Evolutionary conservation across 2,797 vertebrate species (phyloP).

Genomic region (Erithacus rubecula): DNA sequence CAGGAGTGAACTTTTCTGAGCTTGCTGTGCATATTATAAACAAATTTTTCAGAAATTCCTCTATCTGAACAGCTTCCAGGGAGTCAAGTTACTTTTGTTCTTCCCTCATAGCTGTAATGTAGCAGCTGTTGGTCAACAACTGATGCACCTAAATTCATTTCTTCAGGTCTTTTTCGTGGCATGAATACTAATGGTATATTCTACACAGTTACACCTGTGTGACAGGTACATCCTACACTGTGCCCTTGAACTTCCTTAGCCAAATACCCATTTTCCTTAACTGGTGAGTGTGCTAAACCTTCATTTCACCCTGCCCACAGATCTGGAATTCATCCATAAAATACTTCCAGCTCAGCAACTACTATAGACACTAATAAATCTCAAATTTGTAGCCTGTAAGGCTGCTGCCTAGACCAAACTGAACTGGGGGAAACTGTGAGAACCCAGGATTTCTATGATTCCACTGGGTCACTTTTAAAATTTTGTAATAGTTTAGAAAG

Average conservation of each 20-base stretch:
- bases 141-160: background rate
- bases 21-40: background rate
- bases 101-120: background rate
- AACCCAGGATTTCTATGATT: background rate
- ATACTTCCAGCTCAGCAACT: background rate
- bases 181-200: background rate
- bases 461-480: background rate
- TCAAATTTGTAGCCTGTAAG: background rate
- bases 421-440: background rate
- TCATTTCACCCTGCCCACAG: background rate
- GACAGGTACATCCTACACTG: background rate
- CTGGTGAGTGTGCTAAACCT: background rate
- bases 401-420: background rate
- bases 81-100: background rate
- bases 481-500: background rate
- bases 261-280: background rate
- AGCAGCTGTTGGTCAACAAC: constrained; percentile 6
- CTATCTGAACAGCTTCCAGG: background rate
- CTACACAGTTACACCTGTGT: background rate
- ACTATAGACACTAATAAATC: background rate
- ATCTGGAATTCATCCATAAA: background rate
- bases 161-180: background rate
- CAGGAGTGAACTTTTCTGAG: background rate
- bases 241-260: background rate
- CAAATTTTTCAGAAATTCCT: background rate